Percentiles rank a stretch among this genome's conserved stretches.
phyloP scores from a whole-genome alignment of 2,888 invertebrate species.

The Mythimna loreyi region DNA sequence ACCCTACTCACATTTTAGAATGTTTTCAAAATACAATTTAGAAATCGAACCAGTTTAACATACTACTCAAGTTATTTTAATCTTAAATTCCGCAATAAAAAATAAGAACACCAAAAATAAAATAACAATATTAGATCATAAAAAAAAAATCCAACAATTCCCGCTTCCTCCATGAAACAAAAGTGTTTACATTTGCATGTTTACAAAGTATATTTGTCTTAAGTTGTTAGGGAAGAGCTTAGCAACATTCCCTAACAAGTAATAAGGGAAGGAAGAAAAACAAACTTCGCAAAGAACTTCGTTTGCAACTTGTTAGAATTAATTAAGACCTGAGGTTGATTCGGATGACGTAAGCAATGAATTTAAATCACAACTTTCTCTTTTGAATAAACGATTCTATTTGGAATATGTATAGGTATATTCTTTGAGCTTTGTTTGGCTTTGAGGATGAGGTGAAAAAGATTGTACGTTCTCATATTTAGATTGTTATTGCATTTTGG shows the following conservation, averaged over 20 bases:
- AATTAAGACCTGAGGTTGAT: constrained; percentile 46
- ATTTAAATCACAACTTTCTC: constrained; percentile 31
- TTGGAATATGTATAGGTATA: not conserved
- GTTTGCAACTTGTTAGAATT: constrained; percentile 49
- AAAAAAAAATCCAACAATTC: not conserved
- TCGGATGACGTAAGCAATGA: constrained; percentile 44
- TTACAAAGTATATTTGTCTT: constrained; percentile 44
- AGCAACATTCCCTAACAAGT: constrained; percentile 24
- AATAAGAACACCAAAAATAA: constrained; percentile 27
- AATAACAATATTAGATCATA: constrained; percentile 2
- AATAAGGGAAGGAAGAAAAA: constrained; percentile 41
- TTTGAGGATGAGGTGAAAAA: not conserved
- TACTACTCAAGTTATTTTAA: too few species aligned
- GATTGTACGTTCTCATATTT: not conserved
- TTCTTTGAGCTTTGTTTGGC: not conserved
- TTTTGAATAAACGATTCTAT: constrained; percentile 28
- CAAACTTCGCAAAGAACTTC: constrained; percentile 32
- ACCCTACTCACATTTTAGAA: too few species aligned
- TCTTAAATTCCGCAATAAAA: constrained; percentile 9
- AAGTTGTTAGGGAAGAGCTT: constrained; percentile 37
- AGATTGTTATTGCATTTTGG: too few species aligned
- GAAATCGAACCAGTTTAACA: too few species aligned
- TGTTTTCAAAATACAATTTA: too few species aligned
- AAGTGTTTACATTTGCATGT: constrained; percentile 45
- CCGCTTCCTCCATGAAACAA: constrained; percentile 26